Percentiles rank a stretch among this genome's conserved stretches.
phyloP scores from a whole-genome alignment of 2,113 vertebrate genomes.

The Acrocephalus kingi region DNA sequence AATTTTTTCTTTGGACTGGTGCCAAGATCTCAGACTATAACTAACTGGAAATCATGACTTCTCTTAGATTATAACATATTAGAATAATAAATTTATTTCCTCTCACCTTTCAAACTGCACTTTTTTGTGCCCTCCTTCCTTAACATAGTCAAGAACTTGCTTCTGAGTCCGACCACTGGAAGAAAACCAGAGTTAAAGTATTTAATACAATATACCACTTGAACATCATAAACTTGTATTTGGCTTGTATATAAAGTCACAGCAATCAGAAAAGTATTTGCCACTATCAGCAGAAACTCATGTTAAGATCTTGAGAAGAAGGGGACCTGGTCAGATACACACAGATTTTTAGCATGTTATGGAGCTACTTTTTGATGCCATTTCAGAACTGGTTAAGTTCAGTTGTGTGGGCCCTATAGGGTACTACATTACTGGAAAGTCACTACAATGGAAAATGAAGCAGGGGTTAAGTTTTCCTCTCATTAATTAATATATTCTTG shows the following conservation, averaged over 20 bases:
- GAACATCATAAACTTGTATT: neutral
- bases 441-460: neutral
- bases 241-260: neutral
- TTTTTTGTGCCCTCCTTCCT: conserved; percentile 95
- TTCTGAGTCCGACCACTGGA: conserved; percentile 97
- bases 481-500: neutral
- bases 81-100: neutral
- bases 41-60: neutral
- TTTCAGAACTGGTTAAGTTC: neutral
- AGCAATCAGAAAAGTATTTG: neutral
- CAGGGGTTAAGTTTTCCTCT: neutral
- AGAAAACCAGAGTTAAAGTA: neutral
- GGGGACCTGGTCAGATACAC: neutral
- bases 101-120: conserved; percentile 95
- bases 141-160: conserved; percentile 97
- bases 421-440: neutral
- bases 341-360: neutral
- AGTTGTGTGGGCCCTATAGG: neutral
- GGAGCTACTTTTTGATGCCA: neutral
- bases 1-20: neutral
- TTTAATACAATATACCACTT: neutral
- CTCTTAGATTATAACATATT: neutral
- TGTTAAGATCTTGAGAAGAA: neutral
- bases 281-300: neutral
- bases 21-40: neutral